Evolutionary conservation across 2,797 vertebrate species (phyloP), one percentile per base, ranked within the genome.

Genomic region (Chaetodon trifasciatus): DNA sequence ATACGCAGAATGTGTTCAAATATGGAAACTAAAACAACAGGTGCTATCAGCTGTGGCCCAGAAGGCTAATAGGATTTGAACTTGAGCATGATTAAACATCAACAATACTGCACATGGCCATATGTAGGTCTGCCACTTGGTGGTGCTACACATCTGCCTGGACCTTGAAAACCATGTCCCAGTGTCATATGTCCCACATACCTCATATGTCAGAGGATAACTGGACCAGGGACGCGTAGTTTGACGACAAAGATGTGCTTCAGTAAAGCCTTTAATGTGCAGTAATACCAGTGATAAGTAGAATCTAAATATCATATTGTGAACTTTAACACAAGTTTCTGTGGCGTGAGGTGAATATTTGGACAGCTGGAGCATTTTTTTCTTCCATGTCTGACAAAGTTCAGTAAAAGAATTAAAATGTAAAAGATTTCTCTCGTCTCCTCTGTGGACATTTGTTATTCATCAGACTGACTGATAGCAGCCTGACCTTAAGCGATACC

Each of bases 51-150:
- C 42, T 74, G 64, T 72, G 58, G 69, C 63, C 62, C 60, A 73
- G 44, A 66, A 32, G 37, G 17, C 23, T 79, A 64, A 87, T 61
- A 46, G 78, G 80, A 85, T 91, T 81, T 84, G 39, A 76, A 58
- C 16, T 65, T 67, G 44, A 83, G 58, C 19, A 13, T 61, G 72
- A 75, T 62, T 70, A 46, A 66, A 75, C 69, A 32, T 79, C 32
- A 83, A 46, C 40, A 50, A 9, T 1, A 13, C 57, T 46, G 74
- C 15, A 40, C 42, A 37, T 35, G 73, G 67, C 37, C 16, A 49
- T 69, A 8, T 55, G 28, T 12, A 60, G 8, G 3, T 68, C 58
- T 16, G n/a, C 93, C 94, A 92, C 92, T 84, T 62, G 89, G 81
- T 83, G 93, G 93, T 62, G 88, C 89, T 91, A 21, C 67, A 79